These are phyloP conservation scores for Oligia strigilis DNA, from an alignment of 2,888 invertebrate genomes.

Conservation along the genomic window DNA sequence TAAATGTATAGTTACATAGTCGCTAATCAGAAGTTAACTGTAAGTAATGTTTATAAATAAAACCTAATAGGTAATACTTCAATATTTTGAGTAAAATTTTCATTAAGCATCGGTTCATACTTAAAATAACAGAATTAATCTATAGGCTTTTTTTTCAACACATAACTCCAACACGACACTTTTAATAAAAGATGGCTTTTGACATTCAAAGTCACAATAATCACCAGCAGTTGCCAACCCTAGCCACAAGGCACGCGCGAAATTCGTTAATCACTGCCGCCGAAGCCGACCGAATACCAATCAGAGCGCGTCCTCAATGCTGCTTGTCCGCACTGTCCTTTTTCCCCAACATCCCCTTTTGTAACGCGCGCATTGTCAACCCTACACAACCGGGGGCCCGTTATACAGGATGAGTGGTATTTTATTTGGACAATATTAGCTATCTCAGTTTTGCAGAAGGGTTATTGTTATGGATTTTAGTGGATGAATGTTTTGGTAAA, in stretches of 20 bases:
- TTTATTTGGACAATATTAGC: constrained; percentile 52
- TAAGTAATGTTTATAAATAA: neutral
- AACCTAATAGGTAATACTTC: neutral
- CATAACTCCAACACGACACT: neutral
- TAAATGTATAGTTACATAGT: no score
- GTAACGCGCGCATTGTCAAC: constrained; percentile 55
- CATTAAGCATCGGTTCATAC: no score
- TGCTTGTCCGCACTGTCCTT: constrained; percentile 63
- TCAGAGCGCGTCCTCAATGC: constrained; percentile 75
- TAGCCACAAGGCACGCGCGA: constrained; percentile 71
- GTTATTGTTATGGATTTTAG: constrained; percentile 48
- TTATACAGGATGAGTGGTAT: constrained; percentile 45
- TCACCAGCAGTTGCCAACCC: constrained; percentile 52
- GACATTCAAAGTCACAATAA: constrained; percentile 29
- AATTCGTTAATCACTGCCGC: constrained; percentile 81
- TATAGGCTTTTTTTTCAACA: neutral
- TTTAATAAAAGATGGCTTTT: constrained; percentile 19
- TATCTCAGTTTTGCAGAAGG: constrained; percentile 52
- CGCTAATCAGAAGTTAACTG: neutral
- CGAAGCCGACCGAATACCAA: constrained; percentile 74
- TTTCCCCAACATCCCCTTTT: constrained; percentile 63
- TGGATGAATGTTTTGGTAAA: constrained; percentile 19
- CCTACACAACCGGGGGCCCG: constrained; percentile 29
- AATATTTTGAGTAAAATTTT: neutral
- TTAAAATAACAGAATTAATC: neutral